Evolutionary conservation across 64 coral and sea anemone genomes (phyloP), one percentile per base, ranked within the genome.

Genomic region (Stichodactyla mertensii): DNA sequence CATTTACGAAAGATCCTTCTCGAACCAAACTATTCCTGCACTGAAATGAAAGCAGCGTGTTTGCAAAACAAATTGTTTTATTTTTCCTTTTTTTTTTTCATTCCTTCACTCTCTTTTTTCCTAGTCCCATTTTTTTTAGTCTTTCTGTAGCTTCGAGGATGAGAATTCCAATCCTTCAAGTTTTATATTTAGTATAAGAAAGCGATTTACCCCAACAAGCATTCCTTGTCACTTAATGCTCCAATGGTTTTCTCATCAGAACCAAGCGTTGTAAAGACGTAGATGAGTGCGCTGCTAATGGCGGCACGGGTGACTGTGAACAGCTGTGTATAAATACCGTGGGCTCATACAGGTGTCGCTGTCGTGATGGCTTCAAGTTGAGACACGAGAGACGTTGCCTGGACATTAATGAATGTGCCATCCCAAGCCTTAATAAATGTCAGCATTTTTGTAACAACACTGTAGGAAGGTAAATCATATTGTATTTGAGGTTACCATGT

Each of bases 391-490:
- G 86, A 64, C 45, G 27, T 1, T 95, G 94, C 89, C 13, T 80
- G 16, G 94, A 95, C 20, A 92, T 95, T 18, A 88, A 95, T 8
- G 94, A 95, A 27, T 95, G 94, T 27, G 52, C 84, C 0, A 66
- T 53, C 20, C 23, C 85, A 22, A 55, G 31, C 10, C 19, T 62
- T 51, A 86, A 95, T 27, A 12, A 28, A 23, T 95, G 94, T 27
- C 88, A 92, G 9, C 94, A 95, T 55, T 92, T 89, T 52, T 95
- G 94, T 54, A 95, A 70, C 19, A 95, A 95, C 79, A 95, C 78
- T 15, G 31, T 69, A 19, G 94, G 94, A 83, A 90, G 94, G 94
- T 95, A 85, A 74, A n/a, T 27, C 19, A 13, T 11, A 15, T 16
- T 59, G 4, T 61, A 16, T 16, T 15, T 61, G 59, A 61, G 14